Evolutionary conservation across 2,797 vertebrate genomes (phyloP).

Genomic region (Micrastur ruficollis): DNA sequence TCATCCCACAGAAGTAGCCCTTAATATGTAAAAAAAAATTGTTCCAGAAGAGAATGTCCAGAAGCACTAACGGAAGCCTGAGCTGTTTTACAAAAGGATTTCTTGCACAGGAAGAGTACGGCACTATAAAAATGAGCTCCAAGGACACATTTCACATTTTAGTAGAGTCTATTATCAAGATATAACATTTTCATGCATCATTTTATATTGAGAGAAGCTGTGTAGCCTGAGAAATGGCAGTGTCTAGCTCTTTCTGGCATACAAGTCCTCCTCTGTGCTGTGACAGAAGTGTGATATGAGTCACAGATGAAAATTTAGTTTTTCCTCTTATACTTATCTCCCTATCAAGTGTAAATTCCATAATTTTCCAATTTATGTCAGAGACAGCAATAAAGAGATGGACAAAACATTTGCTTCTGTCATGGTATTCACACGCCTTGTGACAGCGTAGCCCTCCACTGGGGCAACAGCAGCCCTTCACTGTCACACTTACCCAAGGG

Average conservation of each 20-base stretch:
- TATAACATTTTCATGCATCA: conserved; percentile 2
- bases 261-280: neutral
- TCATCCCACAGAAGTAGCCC: neutral
- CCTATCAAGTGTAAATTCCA: neutral
- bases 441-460: neutral
- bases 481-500: neutral
- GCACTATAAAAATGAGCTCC: neutral
- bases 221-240: neutral
- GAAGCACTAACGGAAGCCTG: neutral
- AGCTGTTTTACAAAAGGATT: neutral
- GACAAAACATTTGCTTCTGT: neutral
- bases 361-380: neutral
- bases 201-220: neutral
- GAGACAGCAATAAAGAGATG: neutral
- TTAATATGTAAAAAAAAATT: neutral
- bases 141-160: conserved; percentile 30
- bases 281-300: neutral
- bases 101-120: neutral
- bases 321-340: neutral
- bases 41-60: neutral
- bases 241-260: neutral
- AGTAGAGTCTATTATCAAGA: conserved; percentile 12
- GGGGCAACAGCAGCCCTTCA: neutral
- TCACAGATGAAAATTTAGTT: neutral
- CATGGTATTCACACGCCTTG: neutral